A percentile compares a stretch with the other conserved stretches of the same genome.
These are phyloP conservation scores for Odontomyia ornata DNA, from an alignment of 2,888 invertebrate species.

Conservation along the genomic window DNA sequence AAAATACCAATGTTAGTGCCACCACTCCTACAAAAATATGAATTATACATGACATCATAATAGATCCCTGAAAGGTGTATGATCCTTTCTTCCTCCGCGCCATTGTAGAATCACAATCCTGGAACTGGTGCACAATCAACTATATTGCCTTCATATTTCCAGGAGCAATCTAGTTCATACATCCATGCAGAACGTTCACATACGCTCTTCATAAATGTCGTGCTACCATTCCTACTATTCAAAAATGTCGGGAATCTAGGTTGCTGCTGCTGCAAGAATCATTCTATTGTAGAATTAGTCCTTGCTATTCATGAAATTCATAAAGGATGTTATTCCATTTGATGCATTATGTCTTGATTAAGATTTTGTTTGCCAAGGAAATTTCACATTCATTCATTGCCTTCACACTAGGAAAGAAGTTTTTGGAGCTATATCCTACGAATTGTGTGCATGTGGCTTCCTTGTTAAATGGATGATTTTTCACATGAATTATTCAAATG, in stretches of 20 bases:
- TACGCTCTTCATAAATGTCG: background rate
- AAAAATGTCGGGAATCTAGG: constrained; percentile 22
- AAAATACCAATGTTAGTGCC: background rate
- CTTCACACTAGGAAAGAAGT: background rate
- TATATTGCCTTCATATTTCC: constrained; percentile 19
- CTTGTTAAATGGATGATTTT: constrained; percentile 29
- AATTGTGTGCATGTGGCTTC: background rate
- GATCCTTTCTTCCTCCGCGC: background rate
- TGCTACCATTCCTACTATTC: background rate
- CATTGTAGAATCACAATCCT: background rate
- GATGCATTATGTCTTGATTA: constrained; percentile 41
- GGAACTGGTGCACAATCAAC: background rate
- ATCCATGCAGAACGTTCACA: background rate
- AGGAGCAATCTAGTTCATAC: background rate
- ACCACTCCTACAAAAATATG: constrained; percentile 16
- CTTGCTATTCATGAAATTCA: constrained; percentile 37
- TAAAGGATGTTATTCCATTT: constrained; percentile 36
- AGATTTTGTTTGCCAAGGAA: constrained; percentile 35
- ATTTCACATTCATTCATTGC: constrained; percentile 18
- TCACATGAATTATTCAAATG: constrained; percentile 28
- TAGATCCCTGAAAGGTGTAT: constrained; percentile 9
- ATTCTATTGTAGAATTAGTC: constrained; percentile 26
- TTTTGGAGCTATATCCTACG: background rate
- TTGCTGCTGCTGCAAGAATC: constrained; percentile 29
- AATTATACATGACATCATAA: constrained; percentile 18